Evolutionary conservation across 1,140 invertebrate genomes (phyloP).

Genomic region (Paraescarpia echinospica): DNA sequence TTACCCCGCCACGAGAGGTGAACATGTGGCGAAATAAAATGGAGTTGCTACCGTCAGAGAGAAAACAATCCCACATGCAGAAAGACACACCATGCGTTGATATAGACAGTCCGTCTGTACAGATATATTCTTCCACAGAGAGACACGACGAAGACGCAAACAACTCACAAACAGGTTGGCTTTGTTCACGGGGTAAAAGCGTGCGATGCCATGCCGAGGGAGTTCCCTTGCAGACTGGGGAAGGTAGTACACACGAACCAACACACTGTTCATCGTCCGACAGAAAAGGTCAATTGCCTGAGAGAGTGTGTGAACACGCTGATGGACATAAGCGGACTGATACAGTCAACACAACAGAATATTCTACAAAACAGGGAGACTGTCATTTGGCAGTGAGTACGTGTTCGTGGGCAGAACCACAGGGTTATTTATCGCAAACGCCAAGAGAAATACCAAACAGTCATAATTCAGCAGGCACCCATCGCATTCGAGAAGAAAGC

Average conservation of each 20-base stretch:
- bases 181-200: background rate
- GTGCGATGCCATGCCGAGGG: no score
- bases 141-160: background rate
- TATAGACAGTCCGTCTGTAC: background rate
- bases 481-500: background rate
- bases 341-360: background rate
- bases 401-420: background rate
- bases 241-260: background rate
- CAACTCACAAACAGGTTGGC: background rate
- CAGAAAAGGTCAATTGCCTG: background rate
- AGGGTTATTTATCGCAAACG: background rate
- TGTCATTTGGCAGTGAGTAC: background rate
- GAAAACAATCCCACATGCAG: background rate
- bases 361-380: background rate
- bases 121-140: background rate
- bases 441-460: background rate
- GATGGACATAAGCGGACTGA: background rate
- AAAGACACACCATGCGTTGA: background rate
- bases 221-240: background rate
- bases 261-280: background rate
- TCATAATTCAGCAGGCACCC: background rate
- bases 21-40: background rate
- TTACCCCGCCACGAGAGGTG: background rate
- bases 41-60: background rate
- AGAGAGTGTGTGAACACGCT: background rate